Conservation (phyloP, 2,113 vertebrate genomes). For the Kryptolebias marmoratus region DNA sequence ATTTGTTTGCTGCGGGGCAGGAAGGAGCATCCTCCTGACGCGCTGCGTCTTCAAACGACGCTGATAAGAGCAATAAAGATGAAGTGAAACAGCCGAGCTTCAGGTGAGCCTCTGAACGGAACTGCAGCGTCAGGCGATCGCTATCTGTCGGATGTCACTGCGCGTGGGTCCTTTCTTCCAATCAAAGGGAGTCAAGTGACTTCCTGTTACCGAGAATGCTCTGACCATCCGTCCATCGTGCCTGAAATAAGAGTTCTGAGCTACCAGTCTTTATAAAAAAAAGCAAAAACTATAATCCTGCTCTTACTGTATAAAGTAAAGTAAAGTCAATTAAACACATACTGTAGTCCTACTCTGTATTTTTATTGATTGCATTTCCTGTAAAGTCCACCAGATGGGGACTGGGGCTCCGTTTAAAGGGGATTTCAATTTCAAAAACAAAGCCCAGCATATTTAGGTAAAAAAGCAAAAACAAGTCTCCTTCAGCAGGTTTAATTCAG, state of each 20-base stretch:
- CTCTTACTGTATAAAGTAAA: no score
- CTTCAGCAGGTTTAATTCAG: not conserved
- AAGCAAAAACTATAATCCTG: no score
- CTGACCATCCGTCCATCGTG: no score
- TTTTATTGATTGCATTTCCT: conserved; percentile 34
- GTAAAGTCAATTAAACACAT: no score
- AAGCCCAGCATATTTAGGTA: not conserved
- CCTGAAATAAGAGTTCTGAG: no score
- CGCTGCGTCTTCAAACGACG: not conserved
- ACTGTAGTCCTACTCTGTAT: no score
- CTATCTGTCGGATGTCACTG: not conserved
- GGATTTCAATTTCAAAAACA: conserved; percentile 5
- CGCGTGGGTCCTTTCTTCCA: not conserved
- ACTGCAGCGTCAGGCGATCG: not conserved
- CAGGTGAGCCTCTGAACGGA: not conserved
- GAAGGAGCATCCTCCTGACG: no score
- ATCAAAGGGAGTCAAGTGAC: not conserved
- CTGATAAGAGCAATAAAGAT: not conserved
- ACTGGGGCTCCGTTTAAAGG: conserved; percentile 6
- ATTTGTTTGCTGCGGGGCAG: not conserved
- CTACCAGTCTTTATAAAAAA: no score
- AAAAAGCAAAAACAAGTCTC: not conserved
- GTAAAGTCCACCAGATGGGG: conserved; percentile 63
- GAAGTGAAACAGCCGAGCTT: not conserved
- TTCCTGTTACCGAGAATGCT: not conserved